Evolutionary conservation across 2,888 invertebrate genomes (phyloP).

Genomic region (Corbicula japonica): DNA sequence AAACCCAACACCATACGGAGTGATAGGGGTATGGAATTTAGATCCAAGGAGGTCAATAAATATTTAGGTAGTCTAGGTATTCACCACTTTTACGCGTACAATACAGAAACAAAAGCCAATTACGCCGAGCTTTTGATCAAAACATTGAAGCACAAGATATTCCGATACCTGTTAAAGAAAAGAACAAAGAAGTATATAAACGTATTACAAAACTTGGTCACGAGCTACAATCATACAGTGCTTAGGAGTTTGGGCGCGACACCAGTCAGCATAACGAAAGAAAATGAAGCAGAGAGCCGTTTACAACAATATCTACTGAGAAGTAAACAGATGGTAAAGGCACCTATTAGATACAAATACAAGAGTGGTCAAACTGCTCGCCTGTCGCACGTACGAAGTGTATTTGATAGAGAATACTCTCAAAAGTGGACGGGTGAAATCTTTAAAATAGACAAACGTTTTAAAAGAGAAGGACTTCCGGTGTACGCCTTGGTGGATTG

Average conservation of each 20-base stretch:
- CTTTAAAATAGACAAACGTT: conserved; percentile 43
- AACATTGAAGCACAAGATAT: conserved; percentile 43
- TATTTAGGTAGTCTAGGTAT: conserved; percentile 20
- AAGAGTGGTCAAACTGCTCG: conserved; percentile 49
- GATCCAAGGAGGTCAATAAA: conserved; percentile 27
- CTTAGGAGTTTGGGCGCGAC: conserved; percentile 29
- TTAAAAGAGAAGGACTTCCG: conserved; percentile 40
- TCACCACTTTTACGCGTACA: conserved; percentile 36
- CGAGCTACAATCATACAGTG: conserved; percentile 40
- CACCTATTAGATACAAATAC: conserved; percentile 17
- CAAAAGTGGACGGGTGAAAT: conserved; percentile 59
- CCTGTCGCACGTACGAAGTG: conserved; percentile 32
- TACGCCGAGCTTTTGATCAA: conserved; percentile 47
- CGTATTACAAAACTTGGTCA: conserved; percentile 19
- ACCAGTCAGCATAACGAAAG: conserved; percentile 23
- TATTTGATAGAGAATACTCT: conserved; percentile 56
- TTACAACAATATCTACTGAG: conserved; percentile 42
- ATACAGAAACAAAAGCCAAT: conserved; percentile 55
- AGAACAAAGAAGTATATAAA: conserved; percentile 29
- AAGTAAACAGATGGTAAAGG: not conserved
- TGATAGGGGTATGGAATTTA: conserved; percentile 42
- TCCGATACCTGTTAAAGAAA: conserved; percentile 39
- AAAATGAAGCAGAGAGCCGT: conserved; percentile 34
- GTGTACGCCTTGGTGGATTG: conserved; percentile 45
- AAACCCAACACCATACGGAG: conserved; percentile 24